Evolutionary conservation across 2,797 vertebrate genomes (phyloP), one percentile per base, ranked within the genome.

Genomic region (Cottoperca gobio): DNA sequence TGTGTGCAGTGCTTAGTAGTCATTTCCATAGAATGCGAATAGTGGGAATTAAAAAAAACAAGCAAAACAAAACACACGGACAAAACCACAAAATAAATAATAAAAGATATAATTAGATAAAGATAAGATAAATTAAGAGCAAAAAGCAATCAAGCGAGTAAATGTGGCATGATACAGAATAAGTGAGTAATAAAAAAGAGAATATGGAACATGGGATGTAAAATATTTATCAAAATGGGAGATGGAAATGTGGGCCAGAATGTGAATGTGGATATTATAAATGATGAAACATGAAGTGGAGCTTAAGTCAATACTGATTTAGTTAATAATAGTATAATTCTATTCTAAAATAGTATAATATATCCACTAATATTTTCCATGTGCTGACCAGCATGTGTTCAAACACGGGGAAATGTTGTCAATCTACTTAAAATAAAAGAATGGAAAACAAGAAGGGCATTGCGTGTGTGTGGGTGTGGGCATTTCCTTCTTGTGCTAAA

Each of bases 211-310:
- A 48, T 72, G 24, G 24, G 11, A 49, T n/a, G 78, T 70, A 3
- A 78, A 70, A 66, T 74, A 57, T 61, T 35, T 5, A 62, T 74
- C 40, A 63, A 61, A 78, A 73, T 21, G 4, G 39, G 24, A 65
- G 8, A 45, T 13, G 33, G 24, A 42, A 46, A 60, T 58, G 17
- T 64, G 58, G 14, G 58, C n/a, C 59, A 55, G 16, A 61, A 43
- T 52, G 31, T 53, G 39, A 73, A 73, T 69, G 43, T 24, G 2
- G 17, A 53, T 52, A n/a, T 8, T 19, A 2, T 21, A 8, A 48
- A 39, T 53, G 3, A 65, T 62, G 23, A 75, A 66, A 61, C 49
- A n/a, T 65, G 35, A 37, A 37, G 26, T 0, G 55, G n/a, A 71
- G 37, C 39, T 50, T 43, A 9, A 70, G 35, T 68, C 48, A 16